Evolutionary conservation across 1,140 invertebrate genomes (phyloP).

Genomic region (Helicoverpa armigera): DNA sequence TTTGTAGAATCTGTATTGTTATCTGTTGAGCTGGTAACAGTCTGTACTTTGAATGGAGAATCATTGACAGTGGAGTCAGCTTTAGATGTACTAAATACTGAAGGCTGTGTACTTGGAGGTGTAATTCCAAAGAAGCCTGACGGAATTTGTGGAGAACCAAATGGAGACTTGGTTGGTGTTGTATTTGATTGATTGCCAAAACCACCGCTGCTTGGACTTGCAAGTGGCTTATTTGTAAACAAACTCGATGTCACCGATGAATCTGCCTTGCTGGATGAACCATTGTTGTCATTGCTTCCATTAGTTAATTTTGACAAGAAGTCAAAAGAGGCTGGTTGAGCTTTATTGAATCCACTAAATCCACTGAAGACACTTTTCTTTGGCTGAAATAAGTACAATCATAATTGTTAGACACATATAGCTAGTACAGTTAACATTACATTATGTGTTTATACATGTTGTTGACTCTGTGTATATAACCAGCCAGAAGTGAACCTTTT

Average conservation of each 20-base stretch:
- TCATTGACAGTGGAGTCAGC: slow-evolving; percentile 66
- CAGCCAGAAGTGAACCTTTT: no score
- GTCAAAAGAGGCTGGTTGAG: slow-evolving; percentile 86
- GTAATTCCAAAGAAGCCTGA: slow-evolving; percentile 54
- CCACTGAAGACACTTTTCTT: slow-evolving; percentile 89
- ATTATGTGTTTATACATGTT: no score
- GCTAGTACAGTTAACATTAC: neutral
- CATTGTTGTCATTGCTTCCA: slow-evolving; percentile 68
- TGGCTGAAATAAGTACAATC: slow-evolving; percentile 77
- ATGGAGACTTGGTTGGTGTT: slow-evolving; percentile 52
- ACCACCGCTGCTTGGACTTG: slow-evolving; percentile 61
- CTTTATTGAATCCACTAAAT: slow-evolving; percentile 88
- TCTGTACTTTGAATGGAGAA: slow-evolving; percentile 73
- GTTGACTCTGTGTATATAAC: no score
- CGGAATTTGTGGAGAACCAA: slow-evolving; percentile 55
- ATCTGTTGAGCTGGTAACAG: slow-evolving; percentile 64
- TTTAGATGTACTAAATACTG: slow-evolving; percentile 65
- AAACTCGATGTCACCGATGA: slow-evolving; percentile 59
- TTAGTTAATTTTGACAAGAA: slow-evolving; percentile 87
- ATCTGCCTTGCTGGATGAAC: slow-evolving; percentile 60
- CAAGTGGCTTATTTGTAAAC: slow-evolving; percentile 59
- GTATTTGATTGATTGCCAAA: slow-evolving; percentile 65
- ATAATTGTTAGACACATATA: slow-evolving; percentile 1
- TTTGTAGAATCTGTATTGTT: slow-evolving; percentile 49
- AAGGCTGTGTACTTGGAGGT: slow-evolving; percentile 40